phyloP scores from a whole-genome alignment of 1,140 invertebrate genomes.

The Papilio aristodemus region DNA sequence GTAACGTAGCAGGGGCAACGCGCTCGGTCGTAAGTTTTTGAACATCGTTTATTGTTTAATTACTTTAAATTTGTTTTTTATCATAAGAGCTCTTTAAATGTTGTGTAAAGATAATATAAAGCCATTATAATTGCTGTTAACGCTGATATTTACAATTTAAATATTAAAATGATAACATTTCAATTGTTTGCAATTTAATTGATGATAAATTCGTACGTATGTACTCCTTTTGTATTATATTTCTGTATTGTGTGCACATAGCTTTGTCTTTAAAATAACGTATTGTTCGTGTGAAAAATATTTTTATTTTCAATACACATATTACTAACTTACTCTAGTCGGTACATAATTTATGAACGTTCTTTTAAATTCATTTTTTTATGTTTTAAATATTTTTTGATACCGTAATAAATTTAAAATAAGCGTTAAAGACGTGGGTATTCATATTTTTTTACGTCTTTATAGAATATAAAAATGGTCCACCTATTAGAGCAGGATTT shows the following conservation, averaged over 20 bases:
- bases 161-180: neutral
- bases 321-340: too few relatives aligned
- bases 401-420: too few relatives aligned
- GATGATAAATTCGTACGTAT: neutral
- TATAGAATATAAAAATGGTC: conserved; percentile 51
- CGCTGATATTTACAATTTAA: neutral
- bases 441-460: neutral
- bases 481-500: conserved; percentile 51
- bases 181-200: conserved; percentile 9
- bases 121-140: conserved; percentile 1
- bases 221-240: neutral
- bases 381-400: too few relatives aligned
- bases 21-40: conserved; percentile 6
- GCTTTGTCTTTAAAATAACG: neutral
- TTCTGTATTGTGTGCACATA: neutral
- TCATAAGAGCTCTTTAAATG: neutral
- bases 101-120: conserved; percentile 16
- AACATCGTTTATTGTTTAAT: neutral
- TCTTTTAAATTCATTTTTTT: neutral
- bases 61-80: neutral
- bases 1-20: too few relatives aligned
- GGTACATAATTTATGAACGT: neutral
- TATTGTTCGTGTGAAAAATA: neutral
- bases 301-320: conserved; percentile 5
- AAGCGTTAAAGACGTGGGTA: too few relatives aligned